Evolutionary conservation across 2,888 invertebrate genomes (phyloP).

Genomic region (Acleris emargana): DNA sequence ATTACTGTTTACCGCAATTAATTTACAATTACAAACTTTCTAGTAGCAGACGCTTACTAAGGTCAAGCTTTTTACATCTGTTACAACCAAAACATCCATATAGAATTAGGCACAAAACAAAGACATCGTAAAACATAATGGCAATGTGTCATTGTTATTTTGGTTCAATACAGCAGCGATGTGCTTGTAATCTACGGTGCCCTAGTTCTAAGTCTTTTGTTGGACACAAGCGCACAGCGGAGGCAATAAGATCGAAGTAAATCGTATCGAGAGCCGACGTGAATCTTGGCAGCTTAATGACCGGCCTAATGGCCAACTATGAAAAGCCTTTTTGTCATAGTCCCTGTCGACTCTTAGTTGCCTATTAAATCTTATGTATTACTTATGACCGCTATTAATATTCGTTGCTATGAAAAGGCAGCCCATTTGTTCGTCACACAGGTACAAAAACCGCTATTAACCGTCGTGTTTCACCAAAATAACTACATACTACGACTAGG

Average conservation of each 20-base stretch:
- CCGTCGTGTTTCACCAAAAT: no score
- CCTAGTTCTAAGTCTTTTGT: constrained; percentile 21
- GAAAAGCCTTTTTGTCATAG: constrained; percentile 55
- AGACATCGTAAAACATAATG: constrained; percentile 5
- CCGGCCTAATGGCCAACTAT: constrained; percentile 54
- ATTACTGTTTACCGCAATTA: no score
- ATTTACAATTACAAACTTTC: no score
- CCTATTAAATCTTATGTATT: constrained; percentile 42
- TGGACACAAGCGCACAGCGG: constrained; percentile 22
- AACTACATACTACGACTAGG: no score
- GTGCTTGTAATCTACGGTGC: constrained; percentile 23
- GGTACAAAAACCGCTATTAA: constrained; percentile 27
- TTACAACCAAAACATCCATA: not conserved
- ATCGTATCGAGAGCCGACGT: constrained; percentile 51
- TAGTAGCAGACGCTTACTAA: no score
- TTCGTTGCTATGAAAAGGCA: constrained; percentile 38
- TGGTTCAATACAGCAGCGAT: constrained; percentile 15
- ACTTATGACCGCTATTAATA: constrained; percentile 42
- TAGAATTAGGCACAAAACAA: not conserved
- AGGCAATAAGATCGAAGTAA: constrained; percentile 41
- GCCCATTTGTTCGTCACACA: constrained; percentile 18
- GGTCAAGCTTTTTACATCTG: no score
- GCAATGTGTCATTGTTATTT: constrained; percentile 5
- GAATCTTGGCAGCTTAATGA: constrained; percentile 60
- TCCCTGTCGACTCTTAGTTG: constrained; percentile 45